Evolutionary conservation across 2,888 invertebrate genomes (phyloP), one percentile per base, ranked within the genome.

Genomic region (Alloplasta piceator): DNA sequence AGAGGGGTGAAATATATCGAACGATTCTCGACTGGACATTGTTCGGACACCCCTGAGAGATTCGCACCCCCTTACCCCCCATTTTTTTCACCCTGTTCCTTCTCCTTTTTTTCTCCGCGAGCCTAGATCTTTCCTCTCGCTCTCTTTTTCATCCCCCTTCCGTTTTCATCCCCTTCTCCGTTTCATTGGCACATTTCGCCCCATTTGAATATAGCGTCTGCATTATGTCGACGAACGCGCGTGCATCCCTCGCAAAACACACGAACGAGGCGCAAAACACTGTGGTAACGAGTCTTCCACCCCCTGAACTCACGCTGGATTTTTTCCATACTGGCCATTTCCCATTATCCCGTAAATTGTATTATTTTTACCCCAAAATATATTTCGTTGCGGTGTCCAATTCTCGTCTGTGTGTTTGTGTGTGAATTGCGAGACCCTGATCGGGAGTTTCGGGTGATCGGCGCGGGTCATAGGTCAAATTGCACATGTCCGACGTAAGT

Each of bases 321-420:
- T 73, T 80, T 80, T 73, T 75, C 80, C 73, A 56, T 38, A 36
- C 72, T 14, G 63, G 52, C 61, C 86, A 86, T 86, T 26, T 89
- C 89, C 90, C 88, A 91, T 92, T 92, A 92, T 91, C 87, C 76
- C 87, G 90, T 89, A 92, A 92, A 92, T 92, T 91, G 92, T 91
- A 92, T 92, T 92, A 92, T 92, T 92, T 92, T 92, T 92, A 90
- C 91, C 92, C 92, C 92, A 92, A 92, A 83, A 92, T 92, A 87
- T 90, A 89, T 90, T 87, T 89, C 85, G 87, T 83, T 83, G 84
- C 85, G 85, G 83, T 84, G 82, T 78, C 85, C 82, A 78, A 66
- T 48, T 50, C 60, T 38, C 48, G 63, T 3, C 26, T 26, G 60
- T 70, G 46, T 73, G 73, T 66, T 64, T 66, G 73, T 71, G 74